Evolutionary conservation across 2,797 vertebrate species (phyloP).

Genomic region (Linurgus olivaceus): DNA sequence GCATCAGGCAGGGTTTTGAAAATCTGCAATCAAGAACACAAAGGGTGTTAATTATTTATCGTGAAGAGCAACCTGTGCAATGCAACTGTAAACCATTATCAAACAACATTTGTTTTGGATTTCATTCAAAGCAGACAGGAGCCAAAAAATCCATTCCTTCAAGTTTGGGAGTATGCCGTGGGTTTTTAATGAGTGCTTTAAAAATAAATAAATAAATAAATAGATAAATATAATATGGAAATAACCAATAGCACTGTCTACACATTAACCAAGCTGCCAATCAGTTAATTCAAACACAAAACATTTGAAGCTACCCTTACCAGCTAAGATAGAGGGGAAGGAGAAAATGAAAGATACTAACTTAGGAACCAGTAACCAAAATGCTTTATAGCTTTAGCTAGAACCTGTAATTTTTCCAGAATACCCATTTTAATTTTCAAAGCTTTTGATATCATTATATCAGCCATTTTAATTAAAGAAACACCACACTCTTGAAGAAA

Average conservation of each 20-base stretch:
- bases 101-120: constrained; percentile 66
- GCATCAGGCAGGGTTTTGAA: constrained; percentile 89
- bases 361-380: neutral
- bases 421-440: neutral
- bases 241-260: constrained; percentile 48
- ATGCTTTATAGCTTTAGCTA: neutral
- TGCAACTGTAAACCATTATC: constrained; percentile 56
- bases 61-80: constrained; percentile 46
- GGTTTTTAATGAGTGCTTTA: constrained; percentile 34
- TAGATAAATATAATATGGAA: neutral
- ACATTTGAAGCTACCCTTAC: neutral
- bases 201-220: constrained; percentile 45
- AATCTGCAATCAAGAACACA: constrained; percentile 83
- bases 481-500: neutral
- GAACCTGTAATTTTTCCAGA: neutral
- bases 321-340: neutral
- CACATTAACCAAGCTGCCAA: constrained; percentile 46
- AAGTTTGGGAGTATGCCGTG: constrained; percentile 9
- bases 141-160: constrained; percentile 61
- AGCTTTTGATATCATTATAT: neutral
- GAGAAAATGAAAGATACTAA: neutral
- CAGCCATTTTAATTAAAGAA: neutral
- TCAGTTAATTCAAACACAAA: constrained; percentile 30
- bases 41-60: constrained; percentile 68
- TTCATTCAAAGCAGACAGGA: constrained; percentile 36